Conservation (phyloP, 1,140 invertebrate genomes). For the Diachasma alloeum region DNA sequence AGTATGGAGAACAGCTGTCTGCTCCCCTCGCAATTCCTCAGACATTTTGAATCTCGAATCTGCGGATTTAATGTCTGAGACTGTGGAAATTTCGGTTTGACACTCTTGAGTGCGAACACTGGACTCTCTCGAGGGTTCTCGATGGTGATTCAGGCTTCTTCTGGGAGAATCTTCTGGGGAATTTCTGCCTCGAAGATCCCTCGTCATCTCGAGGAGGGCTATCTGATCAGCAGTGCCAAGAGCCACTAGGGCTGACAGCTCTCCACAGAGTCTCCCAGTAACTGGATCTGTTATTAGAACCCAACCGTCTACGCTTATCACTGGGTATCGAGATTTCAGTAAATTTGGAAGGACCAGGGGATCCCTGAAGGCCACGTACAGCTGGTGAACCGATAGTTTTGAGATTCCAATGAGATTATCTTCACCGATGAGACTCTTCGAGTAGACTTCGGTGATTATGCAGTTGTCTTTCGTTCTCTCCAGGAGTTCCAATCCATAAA, state of each 20-base stretch:
- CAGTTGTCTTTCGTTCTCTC: constrained; percentile 67
- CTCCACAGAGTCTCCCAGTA: constrained; percentile 59
- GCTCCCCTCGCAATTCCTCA: constrained; percentile 14
- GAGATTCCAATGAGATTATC: constrained; percentile 65
- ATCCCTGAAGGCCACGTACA: constrained; percentile 70
- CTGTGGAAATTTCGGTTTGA: constrained; percentile 54
- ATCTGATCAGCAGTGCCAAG: constrained; percentile 71
- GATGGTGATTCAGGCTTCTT: neutral
- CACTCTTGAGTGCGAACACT: constrained; percentile 47
- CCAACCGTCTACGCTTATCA: constrained; percentile 71
- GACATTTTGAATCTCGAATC: neutral
- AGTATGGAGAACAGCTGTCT: constrained; percentile 29
- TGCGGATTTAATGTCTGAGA: constrained; percentile 37
- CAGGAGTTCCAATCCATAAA: constrained; percentile 67
- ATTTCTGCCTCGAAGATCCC: constrained; percentile 58
- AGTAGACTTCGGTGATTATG: constrained; percentile 67
- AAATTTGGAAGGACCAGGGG: constrained; percentile 66
- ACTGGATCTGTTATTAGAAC: constrained; percentile 63
- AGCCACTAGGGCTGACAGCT: constrained; percentile 67
- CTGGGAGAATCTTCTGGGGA: neutral
- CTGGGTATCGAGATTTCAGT: constrained; percentile 63
- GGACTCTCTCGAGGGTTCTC: no score
- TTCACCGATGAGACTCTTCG: constrained; percentile 46
- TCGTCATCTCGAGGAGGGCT: constrained; percentile 64
- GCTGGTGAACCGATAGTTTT: constrained; percentile 69